A percentile compares a stretch with the other conserved stretches of the same genome.
Evolutionary conservation across 2,797 vertebrate species (phyloP).

Genomic region (Onychomys torridus): DNA sequence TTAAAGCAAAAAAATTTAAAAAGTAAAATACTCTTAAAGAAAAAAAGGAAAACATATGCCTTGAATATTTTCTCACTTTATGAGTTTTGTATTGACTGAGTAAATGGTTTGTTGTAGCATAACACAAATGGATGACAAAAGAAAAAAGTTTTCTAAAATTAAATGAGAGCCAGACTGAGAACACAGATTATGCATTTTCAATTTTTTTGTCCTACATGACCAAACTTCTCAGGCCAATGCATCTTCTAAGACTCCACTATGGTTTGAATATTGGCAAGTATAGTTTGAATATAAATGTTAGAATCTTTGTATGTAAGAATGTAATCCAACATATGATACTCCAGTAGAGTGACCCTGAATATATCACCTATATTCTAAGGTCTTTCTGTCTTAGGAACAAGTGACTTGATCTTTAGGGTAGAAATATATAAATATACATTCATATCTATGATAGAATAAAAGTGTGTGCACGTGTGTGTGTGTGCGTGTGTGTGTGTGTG

Average conservation of each 20-base stretch:
- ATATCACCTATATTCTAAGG: background rate
- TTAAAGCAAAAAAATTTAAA: background rate
- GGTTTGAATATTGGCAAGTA: background rate
- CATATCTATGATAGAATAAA: background rate
- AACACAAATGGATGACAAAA: background rate
- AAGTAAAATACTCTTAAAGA: background rate
- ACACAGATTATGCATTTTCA: background rate
- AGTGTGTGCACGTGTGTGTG: background rate
- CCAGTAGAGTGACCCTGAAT: background rate
- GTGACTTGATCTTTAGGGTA: background rate
- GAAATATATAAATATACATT: background rate
- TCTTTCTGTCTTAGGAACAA: background rate
- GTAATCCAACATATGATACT: background rate
- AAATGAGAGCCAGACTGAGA: background rate
- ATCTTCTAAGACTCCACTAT: background rate
- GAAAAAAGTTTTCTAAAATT: background rate
- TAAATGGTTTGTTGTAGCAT: background rate
- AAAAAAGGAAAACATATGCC: background rate
- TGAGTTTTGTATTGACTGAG: background rate
- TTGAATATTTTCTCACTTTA: conserved; percentile 25
- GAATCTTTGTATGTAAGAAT: background rate
- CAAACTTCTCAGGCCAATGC: background rate
- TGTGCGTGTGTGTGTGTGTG: too few species aligned
- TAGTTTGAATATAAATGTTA: background rate
- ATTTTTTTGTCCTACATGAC: background rate